A percentile compares a stretch with the other conserved stretches of the same genome.
These are phyloP conservation scores for Macrobrachium nipponense DNA, from an alignment of 1,140 invertebrate species.

Conservation along the genomic window DNA sequence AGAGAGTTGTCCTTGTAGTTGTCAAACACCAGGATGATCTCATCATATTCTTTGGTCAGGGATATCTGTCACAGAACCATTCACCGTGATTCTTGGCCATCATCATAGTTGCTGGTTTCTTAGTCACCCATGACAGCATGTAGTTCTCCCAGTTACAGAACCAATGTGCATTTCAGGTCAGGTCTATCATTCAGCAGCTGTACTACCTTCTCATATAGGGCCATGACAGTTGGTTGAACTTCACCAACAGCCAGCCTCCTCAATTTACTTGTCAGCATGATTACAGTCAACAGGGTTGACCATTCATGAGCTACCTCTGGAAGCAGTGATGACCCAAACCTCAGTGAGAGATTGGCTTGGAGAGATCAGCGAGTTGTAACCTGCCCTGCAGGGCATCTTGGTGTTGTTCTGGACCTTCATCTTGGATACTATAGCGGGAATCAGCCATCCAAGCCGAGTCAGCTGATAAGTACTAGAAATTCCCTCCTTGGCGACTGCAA, in stretches of 20 bases:
- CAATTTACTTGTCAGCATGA: slow-evolving; percentile 9
- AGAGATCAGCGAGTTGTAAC: slow-evolving; percentile 53
- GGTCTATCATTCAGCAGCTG: slow-evolving; percentile 29
- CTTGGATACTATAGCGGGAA: slow-evolving; percentile 43
- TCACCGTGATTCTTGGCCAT: slow-evolving; percentile 30
- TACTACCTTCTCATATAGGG: slow-evolving; percentile 29
- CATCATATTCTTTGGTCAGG: slow-evolving; percentile 9
- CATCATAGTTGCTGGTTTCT: slow-evolving; percentile 23
- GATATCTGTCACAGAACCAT: neutral
- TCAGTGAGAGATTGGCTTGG: slow-evolving; percentile 35
- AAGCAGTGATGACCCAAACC: slow-evolving; percentile 55
- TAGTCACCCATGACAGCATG: neutral
- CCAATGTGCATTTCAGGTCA: slow-evolving; percentile 9
- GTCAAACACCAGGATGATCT: slow-evolving; percentile 12
- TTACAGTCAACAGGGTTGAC: slow-evolving; percentile 59
- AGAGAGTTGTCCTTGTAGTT: slow-evolving; percentile 10
- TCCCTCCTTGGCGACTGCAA: too few relatives aligned
- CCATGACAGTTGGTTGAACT: slow-evolving; percentile 6
- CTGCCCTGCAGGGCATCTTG: slow-evolving; percentile 54
- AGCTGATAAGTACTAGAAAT: too few relatives aligned
- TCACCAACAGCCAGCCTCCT: too few relatives aligned
- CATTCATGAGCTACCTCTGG: slow-evolving; percentile 62
- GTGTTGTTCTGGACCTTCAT: slow-evolving; percentile 6
- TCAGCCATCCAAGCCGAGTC: neutral
- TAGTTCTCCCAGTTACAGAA: neutral